phyloP scores from a whole-genome alignment of 2,888 invertebrate genomes.

The Pammene fasciana region DNA sequence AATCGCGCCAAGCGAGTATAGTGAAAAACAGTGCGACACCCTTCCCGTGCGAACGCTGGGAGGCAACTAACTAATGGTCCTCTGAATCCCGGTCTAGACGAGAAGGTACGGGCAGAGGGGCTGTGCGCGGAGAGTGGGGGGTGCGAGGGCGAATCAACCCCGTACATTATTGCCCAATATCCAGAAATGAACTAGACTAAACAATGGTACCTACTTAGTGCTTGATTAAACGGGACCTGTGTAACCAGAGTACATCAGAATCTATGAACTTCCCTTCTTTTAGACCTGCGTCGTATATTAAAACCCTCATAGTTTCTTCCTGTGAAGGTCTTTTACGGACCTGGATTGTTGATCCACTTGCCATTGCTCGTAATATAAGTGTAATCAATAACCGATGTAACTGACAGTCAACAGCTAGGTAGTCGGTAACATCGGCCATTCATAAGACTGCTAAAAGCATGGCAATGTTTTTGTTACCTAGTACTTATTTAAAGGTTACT shows the following conservation, averaged over 20 bases:
- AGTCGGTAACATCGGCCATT: too few relatives aligned
- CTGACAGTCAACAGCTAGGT: too few relatives aligned
- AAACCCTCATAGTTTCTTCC: too few relatives aligned
- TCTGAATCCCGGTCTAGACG: slow-evolving; percentile 70
- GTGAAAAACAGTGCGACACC: slow-evolving; percentile 50
- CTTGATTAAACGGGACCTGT: slow-evolving; percentile 13
- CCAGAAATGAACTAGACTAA: slow-evolving; percentile 60
- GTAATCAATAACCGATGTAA: too few relatives aligned
- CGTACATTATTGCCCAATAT: slow-evolving; percentile 65
- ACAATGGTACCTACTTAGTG: slow-evolving; percentile 50
- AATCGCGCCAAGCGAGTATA: slow-evolving; percentile 62
- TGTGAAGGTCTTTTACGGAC: too few relatives aligned
- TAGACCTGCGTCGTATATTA: too few relatives aligned
- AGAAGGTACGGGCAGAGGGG: slow-evolving; percentile 54
- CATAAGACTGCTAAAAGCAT: too few relatives aligned
- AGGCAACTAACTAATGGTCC: slow-evolving; percentile 64
- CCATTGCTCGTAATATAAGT: too few relatives aligned
- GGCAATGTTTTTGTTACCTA: too few relatives aligned
- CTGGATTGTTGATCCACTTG: too few relatives aligned
- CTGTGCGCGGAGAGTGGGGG: slow-evolving; percentile 49
- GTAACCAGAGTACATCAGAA: not conserved
- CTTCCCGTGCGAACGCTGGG: slow-evolving; percentile 55
- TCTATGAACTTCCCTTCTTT: too few relatives aligned
- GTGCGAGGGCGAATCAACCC: slow-evolving; percentile 63
- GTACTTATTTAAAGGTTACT: too few relatives aligned